A percentile compares a stretch with the other conserved stretches of the same genome.
These are phyloP conservation scores for Heliconius nattereri DNA, from an alignment of 1,140 invertebrate genomes.

Conservation along the genomic window DNA sequence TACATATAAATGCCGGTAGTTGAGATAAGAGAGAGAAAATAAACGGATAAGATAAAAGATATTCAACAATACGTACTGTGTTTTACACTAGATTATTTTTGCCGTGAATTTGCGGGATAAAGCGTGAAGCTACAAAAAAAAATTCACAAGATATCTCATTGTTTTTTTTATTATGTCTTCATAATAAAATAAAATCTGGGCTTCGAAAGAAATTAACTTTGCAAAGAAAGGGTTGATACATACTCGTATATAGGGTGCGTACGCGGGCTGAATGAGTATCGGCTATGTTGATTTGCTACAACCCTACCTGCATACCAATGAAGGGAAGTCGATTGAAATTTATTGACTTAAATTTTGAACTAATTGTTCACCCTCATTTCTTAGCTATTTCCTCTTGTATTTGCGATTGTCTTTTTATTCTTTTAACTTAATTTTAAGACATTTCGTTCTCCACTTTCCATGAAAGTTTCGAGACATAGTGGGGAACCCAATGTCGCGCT, in stretches of 20 bases:
- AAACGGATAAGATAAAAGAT: too few relatives aligned
- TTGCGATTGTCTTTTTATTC: too few relatives aligned
- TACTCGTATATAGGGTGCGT: conserved; percentile 18
- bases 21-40: too few relatives aligned
- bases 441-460: too few relatives aligned
- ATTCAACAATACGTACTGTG: too few relatives aligned
- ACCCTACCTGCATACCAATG: conserved; percentile 49
- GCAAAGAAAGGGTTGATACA: conserved; percentile 56
- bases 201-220: conserved; percentile 58
- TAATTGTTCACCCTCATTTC: conserved; percentile 27
- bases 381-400: too few relatives aligned
- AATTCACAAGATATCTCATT: conserved; percentile 41
- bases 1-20: too few relatives aligned
- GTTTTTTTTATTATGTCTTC: conserved; percentile 57
- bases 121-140: not conserved
- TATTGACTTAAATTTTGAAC: conserved; percentile 28
- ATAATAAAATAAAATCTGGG: conserved; percentile 55
- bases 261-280: conserved; percentile 47
- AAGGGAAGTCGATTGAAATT: conserved; percentile 27
- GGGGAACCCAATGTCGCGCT: too few relatives aligned
- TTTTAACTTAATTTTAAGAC: too few relatives aligned
- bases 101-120: too few relatives aligned
- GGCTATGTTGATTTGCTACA: conserved; percentile 51
- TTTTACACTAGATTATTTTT: too few relatives aligned
- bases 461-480: too few relatives aligned